A percentile compares a stretch with the other conserved stretches of the same genome.
These are phyloP conservation scores for Hemithea aestivaria DNA, from an alignment of 2,888 invertebrate species.

Conservation along the genomic window DNA sequence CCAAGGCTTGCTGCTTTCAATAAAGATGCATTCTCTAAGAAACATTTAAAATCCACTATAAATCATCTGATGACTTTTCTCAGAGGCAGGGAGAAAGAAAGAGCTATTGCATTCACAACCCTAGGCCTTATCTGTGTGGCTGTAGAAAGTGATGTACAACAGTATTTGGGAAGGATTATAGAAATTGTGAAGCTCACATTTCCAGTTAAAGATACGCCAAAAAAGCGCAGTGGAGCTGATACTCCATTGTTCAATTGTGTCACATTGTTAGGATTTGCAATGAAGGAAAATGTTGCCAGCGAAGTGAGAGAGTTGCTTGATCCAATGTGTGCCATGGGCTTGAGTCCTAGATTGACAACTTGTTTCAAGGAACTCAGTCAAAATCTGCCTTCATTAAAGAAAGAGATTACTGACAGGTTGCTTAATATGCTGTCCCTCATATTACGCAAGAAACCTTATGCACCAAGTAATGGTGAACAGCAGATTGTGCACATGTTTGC, in stretches of 20 bases:
- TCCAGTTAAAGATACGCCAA: constrained; percentile 87
- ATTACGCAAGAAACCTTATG: constrained; percentile 90
- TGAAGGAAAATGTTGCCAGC: constrained; percentile 86
- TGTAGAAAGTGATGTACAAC: constrained; percentile 88
- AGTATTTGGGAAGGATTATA: constrained; percentile 90
- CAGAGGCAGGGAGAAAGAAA: constrained; percentile 90
- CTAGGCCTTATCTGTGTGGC: constrained; percentile 96
- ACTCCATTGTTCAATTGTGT: constrained; percentile 96
- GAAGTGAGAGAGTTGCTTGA: constrained; percentile 92
- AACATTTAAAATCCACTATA: constrained; percentile 87
- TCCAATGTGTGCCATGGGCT: constrained; percentile 93
- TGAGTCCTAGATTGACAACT: constrained; percentile 93
- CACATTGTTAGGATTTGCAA: constrained; percentile 93
- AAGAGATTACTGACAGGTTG: constrained; percentile 94
- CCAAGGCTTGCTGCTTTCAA: constrained; percentile 97
- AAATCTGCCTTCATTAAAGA: constrained; percentile 92
- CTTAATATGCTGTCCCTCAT: constrained; percentile 94
- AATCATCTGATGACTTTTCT: constrained; percentile 88
- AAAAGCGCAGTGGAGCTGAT: constrained; percentile 86
- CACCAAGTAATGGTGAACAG: constrained; percentile 78
- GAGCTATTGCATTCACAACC: constrained; percentile 92
- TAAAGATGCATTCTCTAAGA: constrained; percentile 86
- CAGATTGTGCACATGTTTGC: constrained; percentile 63
- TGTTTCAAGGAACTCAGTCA: constrained; percentile 94
- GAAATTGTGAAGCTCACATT: constrained; percentile 87